Evolutionary conservation across 2,797 vertebrate species (phyloP).

Genomic region (Mus minutoides): DNA sequence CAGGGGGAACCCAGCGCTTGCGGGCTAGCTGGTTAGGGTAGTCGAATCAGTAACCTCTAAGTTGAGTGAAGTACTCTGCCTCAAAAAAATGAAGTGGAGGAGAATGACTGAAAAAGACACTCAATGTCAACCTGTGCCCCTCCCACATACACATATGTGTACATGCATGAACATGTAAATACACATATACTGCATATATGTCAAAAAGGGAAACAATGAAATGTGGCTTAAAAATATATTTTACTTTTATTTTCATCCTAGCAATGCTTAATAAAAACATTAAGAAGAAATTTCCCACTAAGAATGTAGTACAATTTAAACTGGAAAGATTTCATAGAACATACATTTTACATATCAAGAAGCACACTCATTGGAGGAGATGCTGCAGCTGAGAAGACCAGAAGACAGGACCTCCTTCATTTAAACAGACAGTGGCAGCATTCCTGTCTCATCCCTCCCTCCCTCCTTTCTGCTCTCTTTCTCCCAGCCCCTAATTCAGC

Average conservation of each 20-base stretch:
- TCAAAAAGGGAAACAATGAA: background rate
- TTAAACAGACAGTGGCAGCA: background rate
- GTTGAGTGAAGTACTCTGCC: background rate
- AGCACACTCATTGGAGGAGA: too few species aligned
- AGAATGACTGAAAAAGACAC: background rate
- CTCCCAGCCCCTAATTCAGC: background rate
- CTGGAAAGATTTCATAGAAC: background rate
- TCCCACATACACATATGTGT: background rate
- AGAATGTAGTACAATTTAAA: background rate
- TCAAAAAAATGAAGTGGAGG: background rate
- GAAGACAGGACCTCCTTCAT: too few species aligned
- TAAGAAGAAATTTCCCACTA: background rate
- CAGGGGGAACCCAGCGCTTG: too few species aligned
- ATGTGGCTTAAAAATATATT: background rate
- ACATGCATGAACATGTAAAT: background rate
- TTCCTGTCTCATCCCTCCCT: rapidly evolving
- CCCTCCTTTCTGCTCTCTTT: background rate
- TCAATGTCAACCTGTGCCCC: background rate
- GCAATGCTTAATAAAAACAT: conserved; percentile 25
- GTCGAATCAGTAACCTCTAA: background rate
- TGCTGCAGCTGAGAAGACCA: background rate
- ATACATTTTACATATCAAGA: background rate
- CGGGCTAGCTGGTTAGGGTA: too few species aligned
- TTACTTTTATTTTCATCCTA: background rate
- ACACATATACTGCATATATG: background rate